Conservation (phyloP, 2,113 vertebrate species). For the Eurystomus gularis region DNA sequence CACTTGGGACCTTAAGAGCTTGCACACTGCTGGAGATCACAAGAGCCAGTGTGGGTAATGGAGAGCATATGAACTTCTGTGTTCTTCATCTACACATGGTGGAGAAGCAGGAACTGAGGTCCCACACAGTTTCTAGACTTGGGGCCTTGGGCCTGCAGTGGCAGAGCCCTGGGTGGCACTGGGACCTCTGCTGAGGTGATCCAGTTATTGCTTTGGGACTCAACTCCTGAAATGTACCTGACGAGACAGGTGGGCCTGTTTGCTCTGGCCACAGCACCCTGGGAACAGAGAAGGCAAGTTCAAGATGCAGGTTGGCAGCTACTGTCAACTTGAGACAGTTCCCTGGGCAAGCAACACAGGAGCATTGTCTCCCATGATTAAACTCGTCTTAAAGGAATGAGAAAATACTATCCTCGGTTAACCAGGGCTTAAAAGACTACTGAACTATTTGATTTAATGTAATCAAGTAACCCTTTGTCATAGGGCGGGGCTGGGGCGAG, state of each 20-base stretch:
- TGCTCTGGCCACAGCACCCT: accelerated
- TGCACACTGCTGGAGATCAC: accelerated
- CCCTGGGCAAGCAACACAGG: not conserved
- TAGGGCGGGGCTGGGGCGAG: not conserved
- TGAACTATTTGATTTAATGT: not conserved
- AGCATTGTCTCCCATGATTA: accelerated
- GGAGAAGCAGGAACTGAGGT: not conserved
- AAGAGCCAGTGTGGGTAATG: accelerated
- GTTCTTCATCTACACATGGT: accelerated
- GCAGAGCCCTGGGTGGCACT: accelerated
- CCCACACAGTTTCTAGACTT: too few species aligned
- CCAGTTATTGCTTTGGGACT: not conserved
- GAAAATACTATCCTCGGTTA: not conserved
- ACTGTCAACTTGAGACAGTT: accelerated
- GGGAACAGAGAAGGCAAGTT: not conserved
- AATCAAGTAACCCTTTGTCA: not conserved
- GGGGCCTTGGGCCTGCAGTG: accelerated
- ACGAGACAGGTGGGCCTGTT: not conserved
- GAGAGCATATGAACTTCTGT: not conserved
- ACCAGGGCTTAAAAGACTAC: not conserved
- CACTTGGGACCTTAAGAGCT: too few species aligned
- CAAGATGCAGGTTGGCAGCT: not conserved
- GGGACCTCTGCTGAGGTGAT: accelerated
- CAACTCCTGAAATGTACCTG: too few species aligned
- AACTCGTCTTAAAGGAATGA: not conserved